Evolutionary conservation across 2,797 vertebrate genomes (phyloP).

Genomic region (Bradypus variegatus): DNA sequence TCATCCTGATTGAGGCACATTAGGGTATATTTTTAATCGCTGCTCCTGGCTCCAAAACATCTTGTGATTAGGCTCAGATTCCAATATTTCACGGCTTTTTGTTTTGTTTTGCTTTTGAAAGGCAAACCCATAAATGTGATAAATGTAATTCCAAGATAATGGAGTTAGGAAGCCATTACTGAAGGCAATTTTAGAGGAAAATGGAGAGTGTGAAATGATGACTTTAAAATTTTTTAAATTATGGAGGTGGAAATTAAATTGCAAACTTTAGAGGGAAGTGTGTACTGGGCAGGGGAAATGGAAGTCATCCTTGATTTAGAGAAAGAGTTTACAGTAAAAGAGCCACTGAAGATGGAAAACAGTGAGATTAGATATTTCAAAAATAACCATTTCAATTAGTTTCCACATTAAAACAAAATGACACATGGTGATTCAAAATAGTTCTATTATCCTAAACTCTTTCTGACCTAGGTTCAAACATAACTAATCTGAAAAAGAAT

Average conservation of each 20-base stretch:
- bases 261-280: conserved; percentile 5
- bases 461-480: background rate
- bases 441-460: background rate
- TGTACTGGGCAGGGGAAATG: background rate
- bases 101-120: conserved; percentile 59
- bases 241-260: conserved; percentile 50
- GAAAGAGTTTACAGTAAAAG: background rate
- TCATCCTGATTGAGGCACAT: conserved; percentile 36
- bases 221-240: conserved; percentile 61
- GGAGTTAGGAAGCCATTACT: conserved; percentile 61
- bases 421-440: background rate
- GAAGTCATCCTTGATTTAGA: conserved; percentile 25
- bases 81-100: conserved; percentile 49
- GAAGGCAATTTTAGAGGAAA: conserved; percentile 56
- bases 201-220: conserved; percentile 54
- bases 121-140: conserved; percentile 55
- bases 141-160: conserved; percentile 64
- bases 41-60: background rate
- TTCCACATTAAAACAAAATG: background rate
- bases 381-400: conserved; percentile 27
- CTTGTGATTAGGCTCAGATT: conserved; percentile 33
- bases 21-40: background rate
- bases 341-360: background rate
- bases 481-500: background rate
- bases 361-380: background rate